phyloP scores from a whole-genome alignment of 2,113 vertebrate genomes.

The Chionodraco myersi region DNA sequence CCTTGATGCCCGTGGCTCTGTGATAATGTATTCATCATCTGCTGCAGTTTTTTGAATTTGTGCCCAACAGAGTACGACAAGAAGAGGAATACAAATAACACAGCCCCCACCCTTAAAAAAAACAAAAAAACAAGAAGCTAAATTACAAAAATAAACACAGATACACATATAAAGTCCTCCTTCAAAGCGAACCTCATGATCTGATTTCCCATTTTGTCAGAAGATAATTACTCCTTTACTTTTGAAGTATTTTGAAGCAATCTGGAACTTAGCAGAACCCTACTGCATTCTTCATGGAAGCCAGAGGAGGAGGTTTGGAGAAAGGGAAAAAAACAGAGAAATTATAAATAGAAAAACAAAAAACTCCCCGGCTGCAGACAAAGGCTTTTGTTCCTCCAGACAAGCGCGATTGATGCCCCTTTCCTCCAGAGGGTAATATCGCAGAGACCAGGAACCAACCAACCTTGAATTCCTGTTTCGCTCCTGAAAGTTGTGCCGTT shows the following conservation, averaged over 20 bases:
- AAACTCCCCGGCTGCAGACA: slow-evolving; percentile 38
- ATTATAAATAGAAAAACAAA: slow-evolving; percentile 41
- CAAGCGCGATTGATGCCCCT: slow-evolving; percentile 70
- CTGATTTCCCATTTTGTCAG: slow-evolving; percentile 22
- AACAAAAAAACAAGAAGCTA: background rate
- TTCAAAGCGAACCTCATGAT: slow-evolving; percentile 39
- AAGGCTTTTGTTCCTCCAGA: slow-evolving; percentile 57
- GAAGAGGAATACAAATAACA: slow-evolving; percentile 9
- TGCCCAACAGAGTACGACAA: slow-evolving; percentile 13
- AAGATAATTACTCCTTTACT: slow-evolving; percentile 7
- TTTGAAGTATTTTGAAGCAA: slow-evolving; percentile 20
- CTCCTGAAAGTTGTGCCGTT: slow-evolving; percentile 61
- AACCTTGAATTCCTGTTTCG: slow-evolving; percentile 75
- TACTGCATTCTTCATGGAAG: slow-evolving; percentile 39
- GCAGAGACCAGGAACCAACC: slow-evolving; percentile 69
- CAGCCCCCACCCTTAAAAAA: background rate
- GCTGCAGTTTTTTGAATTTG: background rate
- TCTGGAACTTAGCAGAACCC: slow-evolving; percentile 32
- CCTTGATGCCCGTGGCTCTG: slow-evolving; percentile 20
- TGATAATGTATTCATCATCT: slow-evolving; percentile 20
- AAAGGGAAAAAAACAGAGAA: background rate
- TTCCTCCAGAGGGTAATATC: slow-evolving; percentile 72
- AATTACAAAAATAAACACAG: background rate
- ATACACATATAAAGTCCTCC: background rate
- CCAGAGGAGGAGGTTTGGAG: slow-evolving; percentile 6